These are phyloP conservation scores for Biston betularia DNA, from an alignment of 2,888 invertebrate genomes.

Conservation along the genomic window DNA sequence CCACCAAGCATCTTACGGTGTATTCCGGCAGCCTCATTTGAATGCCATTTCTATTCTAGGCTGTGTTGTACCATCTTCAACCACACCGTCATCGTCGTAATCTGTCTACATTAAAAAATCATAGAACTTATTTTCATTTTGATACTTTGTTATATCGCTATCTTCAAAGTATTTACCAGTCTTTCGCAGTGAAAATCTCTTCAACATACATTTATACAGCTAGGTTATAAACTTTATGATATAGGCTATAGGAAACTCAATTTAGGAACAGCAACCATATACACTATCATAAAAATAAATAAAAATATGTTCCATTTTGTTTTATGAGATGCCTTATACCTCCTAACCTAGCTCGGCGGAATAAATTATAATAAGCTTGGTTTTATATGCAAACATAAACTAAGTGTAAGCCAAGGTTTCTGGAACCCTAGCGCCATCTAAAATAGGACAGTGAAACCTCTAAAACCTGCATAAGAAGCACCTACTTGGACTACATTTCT, in stretches of 20 bases:
- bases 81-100: too few relatives aligned
- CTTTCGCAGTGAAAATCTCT: neutral
- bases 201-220: neutral
- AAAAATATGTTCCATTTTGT: constrained; percentile 19
- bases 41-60: too few relatives aligned
- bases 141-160: neutral
- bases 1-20: too few relatives aligned
- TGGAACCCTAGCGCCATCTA: constrained; percentile 25
- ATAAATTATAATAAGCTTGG: constrained; percentile 30
- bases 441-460: constrained; percentile 19
- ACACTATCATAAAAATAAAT: constrained; percentile 25
- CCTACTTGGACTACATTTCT: constrained; percentile 28
- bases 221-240: constrained; percentile 10
- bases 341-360: constrained; percentile 13
- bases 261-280: constrained; percentile 16
- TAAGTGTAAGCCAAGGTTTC: constrained; percentile 25
- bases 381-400: constrained; percentile 36
- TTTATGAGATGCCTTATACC: constrained; percentile 22
- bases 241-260: constrained; percentile 18
- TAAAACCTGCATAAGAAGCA: constrained; percentile 29
- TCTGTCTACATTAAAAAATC: too few relatives aligned
- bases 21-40: too few relatives aligned
- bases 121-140: too few relatives aligned
- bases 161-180: neutral
- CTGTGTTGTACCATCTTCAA: too few relatives aligned